Evolutionary conservation across 2,888 invertebrate species (phyloP), one percentile per base, ranked within the genome.

Genomic region (Drosophila dives): DNA sequence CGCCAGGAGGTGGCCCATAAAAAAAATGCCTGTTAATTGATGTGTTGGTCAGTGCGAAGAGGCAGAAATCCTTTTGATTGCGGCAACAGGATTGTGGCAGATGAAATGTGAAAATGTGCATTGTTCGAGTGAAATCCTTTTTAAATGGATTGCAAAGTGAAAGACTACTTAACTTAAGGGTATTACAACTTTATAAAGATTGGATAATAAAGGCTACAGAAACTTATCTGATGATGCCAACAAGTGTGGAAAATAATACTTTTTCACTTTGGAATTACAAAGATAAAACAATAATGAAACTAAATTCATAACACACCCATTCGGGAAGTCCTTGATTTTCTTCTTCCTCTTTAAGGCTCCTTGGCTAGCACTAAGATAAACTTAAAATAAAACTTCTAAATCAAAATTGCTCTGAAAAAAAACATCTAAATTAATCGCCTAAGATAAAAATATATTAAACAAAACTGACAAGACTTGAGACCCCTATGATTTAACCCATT

Each of bases 1-100:
- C 48, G 74, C 64, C 58, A 55, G 29, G 53, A 55, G 53, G 26
- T 64, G 69, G 65, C 58, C 77, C 58, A 69, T 64, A 73, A 62
- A 73, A 51, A 26, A 49, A 50, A 56, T 60, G 64, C 29, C 40
- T 63, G 48, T 69, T 77, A 77, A 77, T 77, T 77, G 77, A 64
- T 64, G 68, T 29, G 53, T 64, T 42, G 68, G 42, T 15, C 56
- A 34, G 8, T 17, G 36, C 7, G 29, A 45, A 33, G 23, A 58
- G 42, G 17, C 33, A 45, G 36, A 51, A 71, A 76, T 65, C 72
- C 72, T 71, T 23, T 32, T 60, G 20, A 23, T 12, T 42, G 34
- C n/a, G 45, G 49, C 38, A 63, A 48, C 45, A 48, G 51, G 42
- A 67, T 66, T 45, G 32, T n/a, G 36, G 23, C 33, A 45, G 12